Evolutionary conservation across 2,113 vertebrate genomes (phyloP).

Genomic region (pig (Sus scrofa)): T2T-Sscrofa CM000820.6:67297501-67298000

Average conservation of each 20-base stretch:
- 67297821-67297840: constrained; percentile 44
- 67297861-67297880: background rate
- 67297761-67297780: background rate
- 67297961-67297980: background rate
- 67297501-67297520: background rate
- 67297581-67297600: background rate
- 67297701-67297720: rapidly evolving
- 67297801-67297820: constrained; percentile 42
- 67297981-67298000: background rate
- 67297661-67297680: background rate
- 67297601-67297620: background rate
- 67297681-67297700: constrained; percentile 55
- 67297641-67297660: background rate
- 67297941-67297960: background rate
- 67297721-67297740: rapidly evolving
- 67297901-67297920: background rate
- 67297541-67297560: background rate
- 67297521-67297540: background rate
- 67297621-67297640: background rate
- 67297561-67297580: background rate
- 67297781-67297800: background rate
- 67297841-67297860: background rate
- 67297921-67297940: background rate
- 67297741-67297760: rapidly evolving
- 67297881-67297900: constrained; percentile 15